phyloP scores from a whole-genome alignment of 2,113 vertebrate species.

The Lepus timidus region DNA sequence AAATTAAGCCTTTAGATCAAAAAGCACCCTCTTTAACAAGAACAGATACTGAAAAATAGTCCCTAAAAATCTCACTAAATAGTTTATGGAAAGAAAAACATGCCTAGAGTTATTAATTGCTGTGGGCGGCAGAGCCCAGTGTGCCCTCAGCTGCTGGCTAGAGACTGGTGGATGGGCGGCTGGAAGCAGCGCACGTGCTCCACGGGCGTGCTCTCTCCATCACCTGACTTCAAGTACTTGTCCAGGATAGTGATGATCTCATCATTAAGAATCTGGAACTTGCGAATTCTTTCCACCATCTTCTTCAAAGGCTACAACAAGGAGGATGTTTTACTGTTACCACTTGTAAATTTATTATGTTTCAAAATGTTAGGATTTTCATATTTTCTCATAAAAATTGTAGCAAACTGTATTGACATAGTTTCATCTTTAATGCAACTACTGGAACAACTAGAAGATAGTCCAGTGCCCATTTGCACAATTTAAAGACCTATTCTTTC shows the following conservation, averaged over 20 bases:
- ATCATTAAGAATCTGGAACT: slow-evolving; percentile 97
- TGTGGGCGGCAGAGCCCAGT: too few species aligned
- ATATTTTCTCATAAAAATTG: slow-evolving; percentile 11
- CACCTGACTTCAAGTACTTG: slow-evolving; percentile 97
- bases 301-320: slow-evolving; percentile 95
- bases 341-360: neutral
- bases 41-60: slow-evolving; percentile 79
- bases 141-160: slow-evolving; percentile 93
- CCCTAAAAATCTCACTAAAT: slow-evolving; percentile 66
- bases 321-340: neutral
- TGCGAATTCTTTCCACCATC: slow-evolving; percentile 99
- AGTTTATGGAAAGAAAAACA: slow-evolving; percentile 32
- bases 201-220: slow-evolving; percentile 96
- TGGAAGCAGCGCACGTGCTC: slow-evolving; percentile 99
- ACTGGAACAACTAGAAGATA: neutral
- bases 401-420: neutral
- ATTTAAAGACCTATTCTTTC: neutral
- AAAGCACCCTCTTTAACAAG: slow-evolving; percentile 73
- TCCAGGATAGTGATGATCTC: slow-evolving; percentile 97
- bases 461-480: neutral
- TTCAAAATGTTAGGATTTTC: slow-evolving; percentile 10
- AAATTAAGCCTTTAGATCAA: slow-evolving; percentile 83
- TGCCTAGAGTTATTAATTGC: slow-evolving; percentile 18
- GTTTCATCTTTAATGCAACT: neutral
- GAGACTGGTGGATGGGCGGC: slow-evolving; percentile 98